Evolutionary conservation across 2,888 invertebrate species (phyloP).

Genomic region (Molanna angustata): DNA sequence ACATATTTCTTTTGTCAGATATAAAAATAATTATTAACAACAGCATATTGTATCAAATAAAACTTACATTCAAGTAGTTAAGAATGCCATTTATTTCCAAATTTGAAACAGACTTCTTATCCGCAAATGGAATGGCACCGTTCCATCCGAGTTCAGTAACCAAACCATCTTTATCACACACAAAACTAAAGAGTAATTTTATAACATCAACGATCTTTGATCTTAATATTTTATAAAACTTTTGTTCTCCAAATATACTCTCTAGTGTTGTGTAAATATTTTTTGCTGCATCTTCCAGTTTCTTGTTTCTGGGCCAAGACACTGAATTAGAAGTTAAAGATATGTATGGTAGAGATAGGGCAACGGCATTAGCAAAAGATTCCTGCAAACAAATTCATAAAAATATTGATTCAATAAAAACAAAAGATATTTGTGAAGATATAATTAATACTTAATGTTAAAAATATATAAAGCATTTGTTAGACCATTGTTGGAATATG

Average conservation of each 20-base stretch:
- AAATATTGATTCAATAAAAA: too few relatives aligned
- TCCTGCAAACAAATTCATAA: constrained; percentile 39
- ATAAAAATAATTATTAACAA: too few relatives aligned
- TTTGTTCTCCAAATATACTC: constrained; percentile 42
- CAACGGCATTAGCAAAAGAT: constrained; percentile 44
- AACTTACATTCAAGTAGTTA: constrained; percentile 48
- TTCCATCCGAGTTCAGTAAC: constrained; percentile 37
- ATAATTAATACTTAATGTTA: too few relatives aligned
- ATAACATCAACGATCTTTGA: constrained; percentile 47
- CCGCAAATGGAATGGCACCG: constrained; percentile 40
- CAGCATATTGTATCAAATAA: too few relatives aligned
- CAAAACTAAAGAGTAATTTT: constrained; percentile 39
- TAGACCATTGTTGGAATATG: too few relatives aligned
- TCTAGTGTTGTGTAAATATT: constrained; percentile 40
- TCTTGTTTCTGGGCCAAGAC: constrained; percentile 34
- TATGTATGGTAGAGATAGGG: constrained; percentile 45
- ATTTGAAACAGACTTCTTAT: constrained; percentile 46
- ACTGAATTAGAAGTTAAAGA: too few relatives aligned
- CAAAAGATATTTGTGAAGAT: too few relatives aligned
- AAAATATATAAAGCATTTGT: too few relatives aligned
- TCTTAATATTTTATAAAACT: constrained; percentile 45
- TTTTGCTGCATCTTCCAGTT: constrained; percentile 24
- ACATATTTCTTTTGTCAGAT: too few relatives aligned
- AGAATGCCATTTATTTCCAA: constrained; percentile 45
- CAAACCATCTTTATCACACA: constrained; percentile 44